Evolutionary conservation across 2,797 vertebrate species (phyloP).

Genomic region (Pangasius sanitwongsei): DNA sequence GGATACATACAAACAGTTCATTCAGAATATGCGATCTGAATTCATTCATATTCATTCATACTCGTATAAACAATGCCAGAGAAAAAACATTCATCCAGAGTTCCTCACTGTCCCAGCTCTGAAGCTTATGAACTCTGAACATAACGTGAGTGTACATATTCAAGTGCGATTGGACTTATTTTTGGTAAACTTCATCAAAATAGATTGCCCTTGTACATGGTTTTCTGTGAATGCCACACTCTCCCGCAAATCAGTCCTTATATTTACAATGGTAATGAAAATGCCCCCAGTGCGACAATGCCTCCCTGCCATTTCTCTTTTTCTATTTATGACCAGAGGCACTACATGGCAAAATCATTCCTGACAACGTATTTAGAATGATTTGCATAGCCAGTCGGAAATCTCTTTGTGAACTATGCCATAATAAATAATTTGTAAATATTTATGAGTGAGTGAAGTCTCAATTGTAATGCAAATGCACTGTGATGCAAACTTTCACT

Average conservation of each 20-base stretch:
- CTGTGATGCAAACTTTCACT: slow-evolving; percentile 24
- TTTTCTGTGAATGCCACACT: not conserved
- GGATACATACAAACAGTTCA: not conserved
- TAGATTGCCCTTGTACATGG: not conserved
- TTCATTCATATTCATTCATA: not conserved
- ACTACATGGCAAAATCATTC: slow-evolving; percentile 47
- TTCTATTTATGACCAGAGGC: slow-evolving; percentile 35
- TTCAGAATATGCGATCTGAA: not conserved
- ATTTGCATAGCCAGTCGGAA: slow-evolving; percentile 53
- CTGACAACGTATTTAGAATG: slow-evolving; percentile 52
- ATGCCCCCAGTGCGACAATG: slow-evolving; percentile 35
- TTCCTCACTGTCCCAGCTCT: not conserved
- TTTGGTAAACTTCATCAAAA: not conserved
- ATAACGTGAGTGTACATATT: not conserved
- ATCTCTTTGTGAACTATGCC: slow-evolving; percentile 17
- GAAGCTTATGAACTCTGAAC: not conserved
- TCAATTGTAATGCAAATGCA: slow-evolving; percentile 6
- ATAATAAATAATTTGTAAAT: slow-evolving; percentile 38
- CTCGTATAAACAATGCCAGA: not conserved
- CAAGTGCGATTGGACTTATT: not conserved
- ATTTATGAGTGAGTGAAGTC: slow-evolving; percentile 45
- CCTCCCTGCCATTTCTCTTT: slow-evolving; percentile 1
- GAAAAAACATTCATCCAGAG: not conserved
- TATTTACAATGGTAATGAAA: slow-evolving; percentile 17
- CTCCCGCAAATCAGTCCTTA: slow-evolving; percentile 11